Conservation (phyloP, 2,113 vertebrate genomes). For the Phocoena phocoena region DNA sequence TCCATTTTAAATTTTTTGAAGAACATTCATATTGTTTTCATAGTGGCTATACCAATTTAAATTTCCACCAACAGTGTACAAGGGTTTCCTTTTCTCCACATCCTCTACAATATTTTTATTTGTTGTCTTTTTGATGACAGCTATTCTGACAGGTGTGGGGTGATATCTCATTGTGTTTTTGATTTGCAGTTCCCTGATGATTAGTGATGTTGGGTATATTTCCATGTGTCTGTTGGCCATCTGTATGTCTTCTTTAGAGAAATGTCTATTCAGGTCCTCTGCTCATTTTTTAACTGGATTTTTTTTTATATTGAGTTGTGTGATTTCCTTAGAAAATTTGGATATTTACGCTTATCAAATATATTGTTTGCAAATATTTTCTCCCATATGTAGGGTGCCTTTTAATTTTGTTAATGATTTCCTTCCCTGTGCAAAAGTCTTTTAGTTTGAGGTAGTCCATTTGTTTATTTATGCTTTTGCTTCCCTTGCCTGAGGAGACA, state of each 20-base stretch:
- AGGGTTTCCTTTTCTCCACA: no score
- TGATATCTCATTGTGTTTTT: neutral
- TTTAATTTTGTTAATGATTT: neutral
- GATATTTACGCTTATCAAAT: neutral
- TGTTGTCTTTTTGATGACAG: no score
- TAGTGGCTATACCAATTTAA: no score
- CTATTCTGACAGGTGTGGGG: no score
- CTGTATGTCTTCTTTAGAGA: neutral
- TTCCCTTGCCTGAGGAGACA: neutral
- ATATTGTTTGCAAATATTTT: neutral
- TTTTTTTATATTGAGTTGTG: neutral
- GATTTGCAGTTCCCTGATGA: neutral
- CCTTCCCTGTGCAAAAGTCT: neutral
- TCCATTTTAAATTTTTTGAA: no score
- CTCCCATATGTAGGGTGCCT: neutral
- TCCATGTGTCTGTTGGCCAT: neutral
- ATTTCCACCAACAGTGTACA: no score
- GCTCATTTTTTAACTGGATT: neutral
- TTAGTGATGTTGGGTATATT: neutral
- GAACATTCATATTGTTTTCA: no score
- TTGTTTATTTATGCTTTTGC: neutral
- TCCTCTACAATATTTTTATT: no score
- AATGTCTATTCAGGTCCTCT: neutral
- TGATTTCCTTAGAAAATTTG: neutral
- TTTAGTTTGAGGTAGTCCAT: neutral